Conservation (phyloP, 2,113 vertebrate species). For the Sinocyclocheilus grahami region DNA sequence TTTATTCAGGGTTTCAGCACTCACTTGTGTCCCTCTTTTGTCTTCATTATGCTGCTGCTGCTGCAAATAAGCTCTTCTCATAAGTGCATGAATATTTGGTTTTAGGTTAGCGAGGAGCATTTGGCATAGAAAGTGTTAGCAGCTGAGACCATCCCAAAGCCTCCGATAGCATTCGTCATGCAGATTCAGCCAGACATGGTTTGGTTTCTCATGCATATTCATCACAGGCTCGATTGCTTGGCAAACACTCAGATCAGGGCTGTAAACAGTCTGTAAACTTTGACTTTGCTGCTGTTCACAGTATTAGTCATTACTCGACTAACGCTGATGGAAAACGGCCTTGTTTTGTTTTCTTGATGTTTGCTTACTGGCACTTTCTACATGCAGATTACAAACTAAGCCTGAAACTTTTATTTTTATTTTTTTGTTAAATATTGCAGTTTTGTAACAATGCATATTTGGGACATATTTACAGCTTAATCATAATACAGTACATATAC, state of each 20-base stretch:
- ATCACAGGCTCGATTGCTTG: background rate
- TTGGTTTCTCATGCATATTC: conserved; percentile 1
- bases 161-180: background rate
- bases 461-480: too few species aligned
- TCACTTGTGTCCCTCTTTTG: background rate
- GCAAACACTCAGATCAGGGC: background rate
- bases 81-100: background rate
- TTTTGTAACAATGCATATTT: too few species aligned
- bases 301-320: background rate
- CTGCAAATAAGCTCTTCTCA: background rate
- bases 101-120: too few species aligned
- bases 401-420: background rate
- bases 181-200: background rate
- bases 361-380: background rate
- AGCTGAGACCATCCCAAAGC: background rate
- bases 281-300: too few species aligned
- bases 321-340: background rate
- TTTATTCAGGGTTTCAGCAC: background rate
- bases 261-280: background rate
- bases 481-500: too few species aligned
- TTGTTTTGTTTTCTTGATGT: background rate
- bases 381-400: background rate
- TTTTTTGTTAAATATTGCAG: too few species aligned
- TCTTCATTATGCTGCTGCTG: background rate
- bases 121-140: background rate